Evolutionary conservation across 2,888 invertebrate species (phyloP).

Genomic region (Argyra leucocephala): DNA sequence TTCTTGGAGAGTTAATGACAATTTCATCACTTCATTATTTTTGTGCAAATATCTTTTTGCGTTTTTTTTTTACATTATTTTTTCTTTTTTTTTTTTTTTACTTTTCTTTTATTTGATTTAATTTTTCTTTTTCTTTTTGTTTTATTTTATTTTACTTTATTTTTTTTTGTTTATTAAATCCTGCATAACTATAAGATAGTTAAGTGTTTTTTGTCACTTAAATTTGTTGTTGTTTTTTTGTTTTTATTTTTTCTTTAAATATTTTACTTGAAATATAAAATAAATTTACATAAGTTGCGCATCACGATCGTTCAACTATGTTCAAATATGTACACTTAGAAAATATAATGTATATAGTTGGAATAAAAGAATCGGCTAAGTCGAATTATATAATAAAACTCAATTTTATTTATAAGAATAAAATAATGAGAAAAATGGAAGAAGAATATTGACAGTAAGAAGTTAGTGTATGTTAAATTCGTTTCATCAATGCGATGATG

Average conservation of each 20-base stretch:
- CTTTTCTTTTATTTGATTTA: too few relatives aligned
- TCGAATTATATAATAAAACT: too few relatives aligned
- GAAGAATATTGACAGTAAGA: too few relatives aligned
- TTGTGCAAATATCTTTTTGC: background rate
- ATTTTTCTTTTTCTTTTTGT: background rate
- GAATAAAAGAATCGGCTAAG: too few relatives aligned
- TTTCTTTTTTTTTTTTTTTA: too few relatives aligned
- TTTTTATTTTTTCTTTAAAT: background rate
- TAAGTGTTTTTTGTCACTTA: background rate
- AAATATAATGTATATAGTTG: background rate
- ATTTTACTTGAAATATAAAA: background rate
- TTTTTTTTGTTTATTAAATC: too few relatives aligned
- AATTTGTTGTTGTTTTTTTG: too few relatives aligned
- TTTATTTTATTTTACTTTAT: background rate
- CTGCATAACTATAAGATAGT: background rate
- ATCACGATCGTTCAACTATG: background rate
- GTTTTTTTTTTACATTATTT: too few relatives aligned
- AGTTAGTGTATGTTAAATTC: too few relatives aligned
- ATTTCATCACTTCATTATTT: slow-evolving; percentile 1
- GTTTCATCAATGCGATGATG: too few relatives aligned
- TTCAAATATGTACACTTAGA: background rate
- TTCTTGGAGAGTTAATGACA: background rate
- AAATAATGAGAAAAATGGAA: too few relatives aligned
- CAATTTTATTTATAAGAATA: too few relatives aligned
- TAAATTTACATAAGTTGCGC: slow-evolving; percentile 4